A percentile compares a stretch with the other conserved stretches of the same genome.
Conservation (phyloP, 2,888 invertebrate species). For the Heliconius hortense region DNA sequence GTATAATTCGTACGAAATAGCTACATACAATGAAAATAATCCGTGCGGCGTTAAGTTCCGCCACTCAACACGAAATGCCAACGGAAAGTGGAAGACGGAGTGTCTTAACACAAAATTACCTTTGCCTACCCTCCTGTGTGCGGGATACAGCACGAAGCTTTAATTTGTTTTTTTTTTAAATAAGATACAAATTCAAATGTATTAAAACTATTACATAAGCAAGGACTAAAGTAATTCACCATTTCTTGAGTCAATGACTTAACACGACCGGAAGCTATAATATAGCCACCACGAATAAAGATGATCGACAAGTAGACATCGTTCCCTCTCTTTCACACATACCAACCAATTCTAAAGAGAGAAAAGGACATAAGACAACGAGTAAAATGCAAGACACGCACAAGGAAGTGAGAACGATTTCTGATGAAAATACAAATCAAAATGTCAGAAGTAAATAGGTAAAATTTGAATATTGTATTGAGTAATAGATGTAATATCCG, state of each 20-base stretch:
- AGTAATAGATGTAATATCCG: slow-evolving; percentile 44
- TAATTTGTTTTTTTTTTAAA: not conserved
- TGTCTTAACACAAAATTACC: too few species aligned
- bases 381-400: slow-evolving; percentile 76
- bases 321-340: slow-evolving; percentile 51
- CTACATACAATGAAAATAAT: too few species aligned
- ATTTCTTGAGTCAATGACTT: slow-evolving; percentile 69
- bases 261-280: slow-evolving; percentile 74
- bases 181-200: not conserved
- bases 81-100: too few species aligned
- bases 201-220: slow-evolving; percentile 23
- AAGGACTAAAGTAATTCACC: slow-evolving; percentile 41
- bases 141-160: too few species aligned
- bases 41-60: too few species aligned
- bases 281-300: slow-evolving; percentile 80
- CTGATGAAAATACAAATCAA: slow-evolving; percentile 76
- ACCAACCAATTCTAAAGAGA: slow-evolving; percentile 37
- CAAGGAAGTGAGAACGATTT: slow-evolving; percentile 76
- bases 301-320: slow-evolving; percentile 75
- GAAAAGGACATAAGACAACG: slow-evolving; percentile 54
- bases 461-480: slow-evolving; percentile 49
- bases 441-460: slow-evolving; percentile 47
- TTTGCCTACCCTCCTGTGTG: too few species aligned
- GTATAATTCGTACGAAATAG: too few species aligned
- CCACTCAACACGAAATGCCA: too few species aligned